Percentiles rank a stretch among this genome's conserved stretches.
phyloP scores from a whole-genome alignment of 2,113 vertebrate species.

The Hiodon alosoides region DNA sequence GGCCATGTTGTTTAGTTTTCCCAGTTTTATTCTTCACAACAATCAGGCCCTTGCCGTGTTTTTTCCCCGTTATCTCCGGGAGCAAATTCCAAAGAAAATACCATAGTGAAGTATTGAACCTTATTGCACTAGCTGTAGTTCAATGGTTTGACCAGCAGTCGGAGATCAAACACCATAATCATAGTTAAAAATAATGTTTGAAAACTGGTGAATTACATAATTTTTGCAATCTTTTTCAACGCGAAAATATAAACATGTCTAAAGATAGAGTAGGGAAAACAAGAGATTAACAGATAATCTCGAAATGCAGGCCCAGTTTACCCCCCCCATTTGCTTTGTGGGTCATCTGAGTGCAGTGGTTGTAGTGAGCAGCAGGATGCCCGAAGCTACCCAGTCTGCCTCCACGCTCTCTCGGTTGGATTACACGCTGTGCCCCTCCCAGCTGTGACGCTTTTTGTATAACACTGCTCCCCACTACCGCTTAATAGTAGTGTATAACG shows the following conservation, averaged over 20 bases:
- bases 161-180: neutral
- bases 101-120: too few relatives aligned
- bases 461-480: neutral
- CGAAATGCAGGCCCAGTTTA: neutral
- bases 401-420: constrained; percentile 7
- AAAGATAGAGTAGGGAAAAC: neutral
- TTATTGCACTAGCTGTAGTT: constrained; percentile 7
- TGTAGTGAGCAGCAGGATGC: constrained; percentile 39
- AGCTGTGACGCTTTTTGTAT: constrained; percentile 11
- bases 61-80: too few relatives aligned
- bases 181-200: neutral
- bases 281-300: neutral
- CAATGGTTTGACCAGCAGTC: constrained; percentile 3
- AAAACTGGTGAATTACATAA: neutral
- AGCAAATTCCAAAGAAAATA: neutral
- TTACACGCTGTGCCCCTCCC: constrained; percentile 1
- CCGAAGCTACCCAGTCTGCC: constrained; percentile 39
- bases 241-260: neutral
- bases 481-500: neutral
- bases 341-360: constrained; percentile 49
- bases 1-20: too few relatives aligned
- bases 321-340: constrained; percentile 36
- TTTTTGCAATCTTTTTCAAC: neutral
- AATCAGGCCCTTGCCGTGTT: too few relatives aligned
- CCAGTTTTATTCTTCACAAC: too few relatives aligned